Evolutionary conservation across 2,797 vertebrate genomes (phyloP), one percentile per base, ranked within the genome.

Genomic region (Gymnocypris eckloni): DNA sequence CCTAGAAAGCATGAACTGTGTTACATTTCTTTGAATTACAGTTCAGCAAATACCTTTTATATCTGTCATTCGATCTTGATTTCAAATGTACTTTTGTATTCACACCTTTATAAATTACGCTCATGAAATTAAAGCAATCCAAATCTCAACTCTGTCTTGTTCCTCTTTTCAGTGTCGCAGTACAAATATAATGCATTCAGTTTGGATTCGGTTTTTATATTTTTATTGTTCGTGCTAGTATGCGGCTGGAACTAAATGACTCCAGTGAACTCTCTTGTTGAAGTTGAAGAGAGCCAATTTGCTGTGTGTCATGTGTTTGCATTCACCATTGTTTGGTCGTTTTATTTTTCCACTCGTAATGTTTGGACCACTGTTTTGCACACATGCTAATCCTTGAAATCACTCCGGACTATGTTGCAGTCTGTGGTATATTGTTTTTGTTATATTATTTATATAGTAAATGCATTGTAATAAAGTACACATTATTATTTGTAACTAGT

Each of bases 321-420:
- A 54, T 54, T 54, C 48, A 76, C 18, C n/a, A 76, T 37, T 76
- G 73, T 76, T 75, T 75, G 16, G 9, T 56, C 0, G 0, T 56
- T 77, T 54, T 56, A 56, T 77, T 77, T 77, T 56, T 56, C 75
- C 73, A 77, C 33, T 56, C 33, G 4, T n/a, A 52, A 45, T 52
- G 18, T 54, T 54, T 77, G 73, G 50, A 39, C 73, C 73, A 77
- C 50, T 77, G 28, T 37, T 39, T 54, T 37, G 33, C 73, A 77
- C 73, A 77, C 28, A 56, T 77, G 18, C 18, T 56, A 77, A 39
- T 77, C 50, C 18, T 13, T 8, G 3, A 52, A 52, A 77, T 77
- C 50, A 22, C 33, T 56, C 75, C 2, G 20, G 33, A 77, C 50
- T 12, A 12, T 52, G 48, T 4, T 11, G 48, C 48, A 76, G 48